Evolutionary conservation across 1,140 invertebrate species (phyloP).

Genomic region (Antheraea pernyi): DNA sequence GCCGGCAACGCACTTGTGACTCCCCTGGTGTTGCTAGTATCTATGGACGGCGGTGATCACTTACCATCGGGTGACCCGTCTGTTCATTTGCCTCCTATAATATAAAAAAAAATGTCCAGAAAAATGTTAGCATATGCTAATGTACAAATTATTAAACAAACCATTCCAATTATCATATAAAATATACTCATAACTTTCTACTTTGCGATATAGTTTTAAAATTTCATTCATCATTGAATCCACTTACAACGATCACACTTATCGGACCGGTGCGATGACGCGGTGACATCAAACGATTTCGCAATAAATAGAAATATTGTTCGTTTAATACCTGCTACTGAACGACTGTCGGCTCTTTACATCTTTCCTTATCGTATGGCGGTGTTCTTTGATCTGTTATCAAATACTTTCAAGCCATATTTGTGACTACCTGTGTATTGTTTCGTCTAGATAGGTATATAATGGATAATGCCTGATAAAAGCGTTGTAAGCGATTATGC

Average conservation of each 20-base stretch:
- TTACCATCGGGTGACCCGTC: too few species aligned
- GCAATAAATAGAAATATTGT: constrained; percentile 57
- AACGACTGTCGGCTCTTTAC: constrained; percentile 53
- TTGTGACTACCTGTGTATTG: constrained; percentile 69
- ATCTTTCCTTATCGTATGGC: constrained; percentile 51
- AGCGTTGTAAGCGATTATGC: constrained; percentile 4
- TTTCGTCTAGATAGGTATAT: constrained; percentile 32
- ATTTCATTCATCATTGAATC: constrained; percentile 13
- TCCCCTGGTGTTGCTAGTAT: too few species aligned
- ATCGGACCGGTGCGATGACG: background rate
- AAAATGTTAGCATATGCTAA: too few species aligned
- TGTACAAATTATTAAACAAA: too few species aligned
- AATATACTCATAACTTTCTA: background rate
- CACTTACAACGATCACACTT: constrained; percentile 22
- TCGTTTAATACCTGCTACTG: constrained; percentile 54
- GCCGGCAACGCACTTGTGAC: too few species aligned
- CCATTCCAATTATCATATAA: too few species aligned
- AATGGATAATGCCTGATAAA: constrained; percentile 12
- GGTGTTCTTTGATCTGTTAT: constrained; percentile 61
- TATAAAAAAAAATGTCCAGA: too few species aligned
- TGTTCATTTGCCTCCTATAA: too few species aligned
- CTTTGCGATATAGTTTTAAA: background rate
- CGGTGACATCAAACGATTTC: constrained; percentile 54
- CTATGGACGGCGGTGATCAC: too few species aligned
- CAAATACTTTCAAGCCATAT: constrained; percentile 62